A percentile compares a stretch with the other conserved stretches of the same genome.
These are phyloP conservation scores for Dryadula phaetusa DNA, from an alignment of 2,888 invertebrate genomes.

Conservation along the genomic window DNA sequence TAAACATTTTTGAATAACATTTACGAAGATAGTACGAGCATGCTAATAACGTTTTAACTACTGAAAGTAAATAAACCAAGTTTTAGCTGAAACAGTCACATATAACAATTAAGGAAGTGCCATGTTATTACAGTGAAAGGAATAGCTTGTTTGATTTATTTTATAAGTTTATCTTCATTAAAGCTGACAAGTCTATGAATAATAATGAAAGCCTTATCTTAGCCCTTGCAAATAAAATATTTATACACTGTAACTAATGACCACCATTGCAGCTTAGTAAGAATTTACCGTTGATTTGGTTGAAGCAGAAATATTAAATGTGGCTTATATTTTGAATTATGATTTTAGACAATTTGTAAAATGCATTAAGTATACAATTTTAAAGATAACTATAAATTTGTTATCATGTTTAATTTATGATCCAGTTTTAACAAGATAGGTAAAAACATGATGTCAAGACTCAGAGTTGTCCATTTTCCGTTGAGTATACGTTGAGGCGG, in stretches of 20 bases:
- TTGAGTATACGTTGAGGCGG: no score
- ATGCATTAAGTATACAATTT: no score
- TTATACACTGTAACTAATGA: constrained; percentile 8
- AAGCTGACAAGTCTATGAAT: constrained; percentile 45
- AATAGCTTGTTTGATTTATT: constrained; percentile 36
- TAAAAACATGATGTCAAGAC: no score
- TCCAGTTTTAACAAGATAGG: no score
- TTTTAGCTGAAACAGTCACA: constrained; percentile 20
- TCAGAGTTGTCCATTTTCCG: no score
- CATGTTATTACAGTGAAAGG: constrained; percentile 42
- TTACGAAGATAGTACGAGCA: no score
- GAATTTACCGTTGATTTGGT: background rate
- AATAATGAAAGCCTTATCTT: constrained; percentile 27
- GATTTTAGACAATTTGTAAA: no score
- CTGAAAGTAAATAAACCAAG: background rate
- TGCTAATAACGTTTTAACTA: no score
- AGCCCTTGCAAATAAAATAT: constrained; percentile 18
- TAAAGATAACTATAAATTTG: no score
- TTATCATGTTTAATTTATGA: no score
- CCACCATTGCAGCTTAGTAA: background rate
- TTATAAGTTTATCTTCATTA: constrained; percentile 39
- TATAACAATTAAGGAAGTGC: constrained; percentile 25
- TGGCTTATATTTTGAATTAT: background rate
- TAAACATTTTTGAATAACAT: no score
- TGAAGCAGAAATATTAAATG: background rate